Conservation (phyloP, 1,140 invertebrate genomes). For the Lordiphosa clarofinis region DNA sequence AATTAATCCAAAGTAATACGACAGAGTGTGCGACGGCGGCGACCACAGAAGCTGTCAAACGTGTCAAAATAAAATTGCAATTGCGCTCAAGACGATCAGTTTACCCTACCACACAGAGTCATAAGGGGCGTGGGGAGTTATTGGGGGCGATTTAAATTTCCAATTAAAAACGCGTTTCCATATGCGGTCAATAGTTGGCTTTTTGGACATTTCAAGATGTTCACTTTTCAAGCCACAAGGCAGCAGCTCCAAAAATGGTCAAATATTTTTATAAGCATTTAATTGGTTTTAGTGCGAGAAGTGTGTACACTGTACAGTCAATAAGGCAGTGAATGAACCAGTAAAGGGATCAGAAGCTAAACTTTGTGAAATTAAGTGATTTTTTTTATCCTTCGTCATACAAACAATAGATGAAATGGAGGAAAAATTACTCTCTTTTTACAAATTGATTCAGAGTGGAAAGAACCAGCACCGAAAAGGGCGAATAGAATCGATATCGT, state of each 20-base stretch:
- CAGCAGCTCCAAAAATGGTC: conserved; percentile 43
- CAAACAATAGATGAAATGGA: too few species aligned
- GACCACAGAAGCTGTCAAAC: conserved; percentile 40
- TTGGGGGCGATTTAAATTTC: conserved; percentile 35
- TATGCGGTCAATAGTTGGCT: conserved; percentile 45
- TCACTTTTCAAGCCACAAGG: conserved; percentile 13
- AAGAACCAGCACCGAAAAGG: too few species aligned
- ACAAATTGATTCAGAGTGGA: too few species aligned
- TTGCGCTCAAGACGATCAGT: conserved; percentile 47
- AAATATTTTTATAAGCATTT: conserved; percentile 68
- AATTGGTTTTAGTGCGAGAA: conserved; percentile 53
- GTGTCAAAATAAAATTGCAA: conserved; percentile 60
- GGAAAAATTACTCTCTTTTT: too few species aligned
- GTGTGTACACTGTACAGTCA: not conserved
- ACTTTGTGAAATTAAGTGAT: too few species aligned
- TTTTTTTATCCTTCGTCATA: too few species aligned
- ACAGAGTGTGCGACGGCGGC: too few species aligned
- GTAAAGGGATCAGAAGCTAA: too few species aligned
- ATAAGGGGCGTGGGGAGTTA: too few species aligned
- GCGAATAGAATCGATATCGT: too few species aligned
- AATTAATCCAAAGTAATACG: too few species aligned
- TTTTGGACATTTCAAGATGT: conserved; percentile 51
- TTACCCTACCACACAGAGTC: too few species aligned
- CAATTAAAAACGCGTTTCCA: conserved; percentile 40
- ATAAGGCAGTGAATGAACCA: not conserved